Percentiles rank a stretch among this genome's conserved stretches.
These are phyloP conservation scores for Esox lucius DNA, from an alignment of 2,797 vertebrate species.

Conservation along the genomic window DNA sequence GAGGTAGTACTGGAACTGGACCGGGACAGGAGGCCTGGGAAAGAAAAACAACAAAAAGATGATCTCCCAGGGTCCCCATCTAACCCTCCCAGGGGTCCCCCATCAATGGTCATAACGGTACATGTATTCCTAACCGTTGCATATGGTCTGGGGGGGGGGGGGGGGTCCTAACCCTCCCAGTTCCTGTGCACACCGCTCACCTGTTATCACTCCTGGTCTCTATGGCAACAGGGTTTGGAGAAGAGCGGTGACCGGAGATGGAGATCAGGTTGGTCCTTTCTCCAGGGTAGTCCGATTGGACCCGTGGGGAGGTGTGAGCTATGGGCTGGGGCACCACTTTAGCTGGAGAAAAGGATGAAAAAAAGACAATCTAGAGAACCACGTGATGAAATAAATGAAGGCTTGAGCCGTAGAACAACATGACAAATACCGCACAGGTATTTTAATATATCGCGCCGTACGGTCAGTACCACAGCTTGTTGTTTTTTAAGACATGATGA, in stretches of 20 bases:
- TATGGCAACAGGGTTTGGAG: constrained; percentile 95
- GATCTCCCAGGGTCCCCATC: not conserved
- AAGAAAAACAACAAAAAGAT: not conserved
- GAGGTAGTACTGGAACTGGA: constrained; percentile 88
- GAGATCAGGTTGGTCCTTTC: constrained; percentile 93
- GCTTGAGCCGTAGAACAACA: no score
- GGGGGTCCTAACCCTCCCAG: not conserved
- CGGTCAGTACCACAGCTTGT: no score
- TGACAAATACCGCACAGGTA: no score
- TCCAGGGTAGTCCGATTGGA: constrained; percentile 90
- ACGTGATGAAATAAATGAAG: no score
- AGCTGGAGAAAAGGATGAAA: constrained; percentile 69
- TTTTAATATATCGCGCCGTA: no score
- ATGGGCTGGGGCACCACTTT: constrained; percentile 99
- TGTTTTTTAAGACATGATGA: no score
- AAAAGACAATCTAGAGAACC: no score
- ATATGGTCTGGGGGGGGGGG: no score
- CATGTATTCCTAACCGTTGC: no score
- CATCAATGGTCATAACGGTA: no score
- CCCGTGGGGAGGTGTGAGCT: constrained; percentile 90
- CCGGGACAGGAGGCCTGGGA: constrained; percentile 80
- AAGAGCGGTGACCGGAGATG: constrained; percentile 87
- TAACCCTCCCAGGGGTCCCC: no score
- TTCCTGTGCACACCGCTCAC: constrained; percentile 56
- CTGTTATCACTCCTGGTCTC: constrained; percentile 95